These are phyloP conservation scores for Lepeophtheirus salmonis DNA, from an alignment of 1,140 invertebrate species.

Conservation along the genomic window DNA sequence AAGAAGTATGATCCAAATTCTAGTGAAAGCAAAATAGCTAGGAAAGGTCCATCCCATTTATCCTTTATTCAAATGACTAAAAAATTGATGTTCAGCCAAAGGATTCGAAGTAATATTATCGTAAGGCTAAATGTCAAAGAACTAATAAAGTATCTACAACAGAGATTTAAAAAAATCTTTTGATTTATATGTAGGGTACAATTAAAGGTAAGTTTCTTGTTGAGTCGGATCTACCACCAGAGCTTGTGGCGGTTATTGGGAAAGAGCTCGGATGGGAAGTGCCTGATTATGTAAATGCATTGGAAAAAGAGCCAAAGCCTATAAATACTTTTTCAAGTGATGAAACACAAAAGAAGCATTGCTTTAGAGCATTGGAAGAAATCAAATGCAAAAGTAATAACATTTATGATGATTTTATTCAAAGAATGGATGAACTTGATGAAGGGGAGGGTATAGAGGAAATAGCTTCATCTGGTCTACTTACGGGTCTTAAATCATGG, in stretches of 20 bases:
- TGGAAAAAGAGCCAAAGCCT: no score
- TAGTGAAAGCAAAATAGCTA: no score
- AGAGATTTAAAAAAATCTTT: background rate
- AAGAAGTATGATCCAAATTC: no score
- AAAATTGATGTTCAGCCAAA: background rate
- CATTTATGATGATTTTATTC: background rate
- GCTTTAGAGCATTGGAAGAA: background rate
- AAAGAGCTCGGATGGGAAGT: background rate
- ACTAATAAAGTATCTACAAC: background rate
- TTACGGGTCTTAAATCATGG: constrained; percentile 13
- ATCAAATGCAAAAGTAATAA: background rate
- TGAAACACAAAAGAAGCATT: background rate
- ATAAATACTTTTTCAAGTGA: background rate
- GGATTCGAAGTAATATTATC: background rate
- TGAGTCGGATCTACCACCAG: background rate
- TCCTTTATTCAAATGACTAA: background rate
- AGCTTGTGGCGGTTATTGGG: background rate
- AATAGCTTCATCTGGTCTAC: background rate
- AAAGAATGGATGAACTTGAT: constrained; percentile 19
- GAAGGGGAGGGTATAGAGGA: constrained; percentile 9
- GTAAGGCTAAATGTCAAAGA: background rate
- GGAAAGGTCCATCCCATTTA: background rate
- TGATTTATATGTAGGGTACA: background rate
- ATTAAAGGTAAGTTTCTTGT: background rate
- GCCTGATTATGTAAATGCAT: no score